Percentiles rank a stretch among this genome's conserved stretches.
Conservation (phyloP, 2,113 vertebrate species). For the Trematomus loennbergii region DNA sequence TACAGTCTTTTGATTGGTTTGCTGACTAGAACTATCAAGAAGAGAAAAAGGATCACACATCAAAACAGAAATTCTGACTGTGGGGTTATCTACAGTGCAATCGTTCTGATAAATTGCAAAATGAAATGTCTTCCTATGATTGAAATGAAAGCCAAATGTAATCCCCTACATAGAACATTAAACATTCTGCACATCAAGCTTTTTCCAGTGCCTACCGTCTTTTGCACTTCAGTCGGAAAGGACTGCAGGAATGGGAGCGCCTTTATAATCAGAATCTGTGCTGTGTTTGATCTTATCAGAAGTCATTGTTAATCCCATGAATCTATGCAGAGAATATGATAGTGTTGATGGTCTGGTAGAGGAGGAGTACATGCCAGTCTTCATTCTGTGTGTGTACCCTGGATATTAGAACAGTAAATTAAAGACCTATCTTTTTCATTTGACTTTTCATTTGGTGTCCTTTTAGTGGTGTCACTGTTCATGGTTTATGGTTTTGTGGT, state of each 20-base stretch:
- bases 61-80: slow-evolving; percentile 4
- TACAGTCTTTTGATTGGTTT: not conserved
- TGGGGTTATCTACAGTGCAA: slow-evolving; percentile 6
- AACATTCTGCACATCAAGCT: not conserved
- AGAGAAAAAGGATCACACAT: not conserved
- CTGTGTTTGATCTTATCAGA: slow-evolving; percentile 44
- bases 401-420: too few species aligned
- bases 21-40: not conserved
- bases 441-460: too few species aligned
- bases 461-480: too few species aligned
- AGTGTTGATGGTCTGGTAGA: slow-evolving; percentile 47
- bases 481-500: too few species aligned
- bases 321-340: slow-evolving; percentile 53
- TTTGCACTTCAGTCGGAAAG: slow-evolving; percentile 5
- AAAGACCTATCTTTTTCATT: too few species aligned
- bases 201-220: slow-evolving; percentile 5
- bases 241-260: slow-evolving; percentile 25
- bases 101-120: slow-evolving; percentile 17
- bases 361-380: slow-evolving; percentile 21
- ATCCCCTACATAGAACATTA: slow-evolving; percentile 28
- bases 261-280: slow-evolving; percentile 21
- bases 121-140: slow-evolving; percentile 9
- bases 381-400: not conserved
- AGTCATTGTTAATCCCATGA: slow-evolving; percentile 29
- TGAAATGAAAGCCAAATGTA: slow-evolving; percentile 18